Evolutionary conservation across 2,888 invertebrate species (phyloP), one percentile per base, ranked within the genome.

Genomic region (Sphaerophoria taeniata): DNA sequence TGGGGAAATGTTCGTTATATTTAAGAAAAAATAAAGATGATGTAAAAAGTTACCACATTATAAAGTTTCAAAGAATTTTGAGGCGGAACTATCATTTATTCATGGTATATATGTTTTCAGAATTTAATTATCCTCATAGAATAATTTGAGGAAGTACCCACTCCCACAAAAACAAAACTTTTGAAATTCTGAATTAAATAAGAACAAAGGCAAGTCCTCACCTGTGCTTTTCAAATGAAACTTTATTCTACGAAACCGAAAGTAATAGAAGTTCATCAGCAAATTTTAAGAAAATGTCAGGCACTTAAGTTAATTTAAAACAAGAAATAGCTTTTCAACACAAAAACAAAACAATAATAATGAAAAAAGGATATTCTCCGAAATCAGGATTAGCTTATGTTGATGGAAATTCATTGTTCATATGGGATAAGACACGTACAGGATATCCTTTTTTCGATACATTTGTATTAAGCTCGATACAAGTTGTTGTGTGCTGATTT

Each of bases 341-440:
- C 6, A 33, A 55, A 55, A 31, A n/a, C 31, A 0, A 55, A 33
- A 34, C n/a, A 56, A 9, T 11, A 6, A n/a, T n/a, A 63, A 55
- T 11, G 55, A 55, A 34, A 34, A 36, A 61, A 9, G 61, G 36
- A 36, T 65, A 49, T 75, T 39, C 36, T 31, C 33, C 11, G 61
- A 24, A 58, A 45, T 56, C 9, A 4, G 51, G 36, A 71, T 71
- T 49, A 47, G 70, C 51, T 75, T 39, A 34, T 65, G 58, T 14
- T 11, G 7, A 81, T 70, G 56, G 63, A 45, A 61, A 67, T 73
- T 69, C 67, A 36, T 43, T 79, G 67, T 65, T 53, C 9, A 61
- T 43, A 47, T 45, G 24, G 16, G 11, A 12, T 31, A 43, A 43
- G 24, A 49, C 70, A 81, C 75, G 74, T 71, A 45, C 39, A 45